These are phyloP conservation scores for Otus sunia DNA, from an alignment of 2,113 vertebrate species.

Conservation along the genomic window DNA sequence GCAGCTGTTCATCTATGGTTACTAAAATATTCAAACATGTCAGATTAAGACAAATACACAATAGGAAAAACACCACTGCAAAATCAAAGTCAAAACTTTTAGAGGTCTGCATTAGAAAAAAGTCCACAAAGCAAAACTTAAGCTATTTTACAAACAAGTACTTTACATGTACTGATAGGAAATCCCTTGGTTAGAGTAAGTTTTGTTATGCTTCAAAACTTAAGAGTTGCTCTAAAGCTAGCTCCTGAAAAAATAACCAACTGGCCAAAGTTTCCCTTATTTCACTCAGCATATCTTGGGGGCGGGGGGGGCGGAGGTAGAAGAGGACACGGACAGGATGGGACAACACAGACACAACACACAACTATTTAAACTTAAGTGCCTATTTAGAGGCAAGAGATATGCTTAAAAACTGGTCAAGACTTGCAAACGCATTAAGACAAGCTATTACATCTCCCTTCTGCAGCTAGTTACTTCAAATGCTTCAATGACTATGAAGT, in stretches of 20 bases:
- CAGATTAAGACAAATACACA: background rate
- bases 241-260: background rate
- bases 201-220: background rate
- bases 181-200: background rate
- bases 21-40: background rate
- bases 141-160: background rate
- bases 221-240: background rate
- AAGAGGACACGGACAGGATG: background rate
- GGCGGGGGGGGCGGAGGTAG: too few species aligned
- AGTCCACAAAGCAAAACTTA: background rate
- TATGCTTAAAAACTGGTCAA: background rate
- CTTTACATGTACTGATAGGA: background rate
- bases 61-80: background rate
- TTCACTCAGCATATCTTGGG: background rate
- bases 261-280: background rate
- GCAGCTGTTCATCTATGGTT: fast-evolving
- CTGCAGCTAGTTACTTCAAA: background rate
- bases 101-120: background rate
- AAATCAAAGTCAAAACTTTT: background rate
- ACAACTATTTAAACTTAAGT: background rate
- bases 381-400: background rate
- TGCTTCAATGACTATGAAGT: background rate
- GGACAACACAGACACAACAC: background rate
- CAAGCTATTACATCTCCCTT: background rate
- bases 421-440: background rate